Conservation (phyloP, 1,140 invertebrate species). For the Pseudachorutes palmiensis region DNA sequence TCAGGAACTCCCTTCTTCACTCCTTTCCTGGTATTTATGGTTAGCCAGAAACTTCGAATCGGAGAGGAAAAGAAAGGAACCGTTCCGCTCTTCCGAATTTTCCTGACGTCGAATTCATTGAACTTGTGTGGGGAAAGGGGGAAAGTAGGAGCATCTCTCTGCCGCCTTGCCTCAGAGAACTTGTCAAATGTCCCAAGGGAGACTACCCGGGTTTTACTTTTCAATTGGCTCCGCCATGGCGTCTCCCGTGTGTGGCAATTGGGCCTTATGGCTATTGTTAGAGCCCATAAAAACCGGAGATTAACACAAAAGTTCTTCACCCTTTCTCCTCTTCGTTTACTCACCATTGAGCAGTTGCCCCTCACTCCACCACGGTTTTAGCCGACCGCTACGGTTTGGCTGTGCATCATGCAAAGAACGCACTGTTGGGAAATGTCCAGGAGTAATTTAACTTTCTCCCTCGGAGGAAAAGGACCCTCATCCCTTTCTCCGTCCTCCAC, state of each 20-base stretch:
- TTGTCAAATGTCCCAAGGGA: conserved; percentile 10
- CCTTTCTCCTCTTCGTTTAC: conserved; percentile 12
- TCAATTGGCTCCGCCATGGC: conserved; percentile 5
- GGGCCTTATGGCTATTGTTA: conserved; percentile 22
- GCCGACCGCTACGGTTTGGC: conserved; percentile 12
- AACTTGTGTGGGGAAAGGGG: neutral
- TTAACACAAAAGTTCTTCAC: conserved; percentile 25
- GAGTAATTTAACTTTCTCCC: neutral
- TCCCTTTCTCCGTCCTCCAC: no score
- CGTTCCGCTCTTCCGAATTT: conserved; percentile 23
- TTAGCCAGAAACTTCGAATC: conserved; percentile 7
- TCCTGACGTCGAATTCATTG: conserved; percentile 18
- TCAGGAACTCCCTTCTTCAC: neutral
- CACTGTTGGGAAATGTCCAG: no score
- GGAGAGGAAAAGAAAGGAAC: conserved; percentile 6
- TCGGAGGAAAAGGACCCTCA: neutral
- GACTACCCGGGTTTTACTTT: conserved; percentile 6
- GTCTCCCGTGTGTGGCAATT: conserved; percentile 9
- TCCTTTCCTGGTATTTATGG: conserved; percentile 1
- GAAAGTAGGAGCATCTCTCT: neutral
- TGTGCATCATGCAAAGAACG: neutral
- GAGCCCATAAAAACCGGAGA: conserved; percentile 10
- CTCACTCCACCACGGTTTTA: neutral
- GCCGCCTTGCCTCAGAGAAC: neutral
- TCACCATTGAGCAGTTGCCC: neutral